These are phyloP conservation scores for Mirza zaza DNA, from an alignment of 2,113 vertebrate genomes.

Conservation along the genomic window DNA sequence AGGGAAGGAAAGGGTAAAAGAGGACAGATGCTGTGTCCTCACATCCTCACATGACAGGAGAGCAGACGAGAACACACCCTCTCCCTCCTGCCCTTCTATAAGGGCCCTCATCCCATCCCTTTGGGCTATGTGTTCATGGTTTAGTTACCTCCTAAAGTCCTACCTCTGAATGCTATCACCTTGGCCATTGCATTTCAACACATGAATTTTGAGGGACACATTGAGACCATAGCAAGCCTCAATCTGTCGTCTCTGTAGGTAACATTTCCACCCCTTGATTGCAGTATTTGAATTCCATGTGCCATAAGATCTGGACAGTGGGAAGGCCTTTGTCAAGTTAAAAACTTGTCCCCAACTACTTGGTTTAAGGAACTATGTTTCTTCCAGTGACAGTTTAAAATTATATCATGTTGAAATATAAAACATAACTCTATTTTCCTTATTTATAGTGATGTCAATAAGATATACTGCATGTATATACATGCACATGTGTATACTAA, in stretches of 20 bases:
- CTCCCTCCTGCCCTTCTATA: too few species aligned
- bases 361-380: neutral
- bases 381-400: neutral
- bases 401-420: neutral
- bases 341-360: neutral
- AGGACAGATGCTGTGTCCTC: neutral
- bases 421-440: neutral
- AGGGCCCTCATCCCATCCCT: neutral
- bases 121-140: neutral
- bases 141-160: neutral
- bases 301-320: neutral
- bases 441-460: neutral
- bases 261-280: neutral
- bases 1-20: neutral
- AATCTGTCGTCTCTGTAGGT: neutral
- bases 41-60: too few species aligned
- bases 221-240: neutral
- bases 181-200: too few species aligned
- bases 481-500: neutral
- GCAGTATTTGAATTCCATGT: neutral
- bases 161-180: too few species aligned
- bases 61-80: neutral
- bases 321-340: neutral
- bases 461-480: accelerated
- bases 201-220: neutral